Conservation (phyloP, 2,797 vertebrate species). For the Danio aesculapii region DNA sequence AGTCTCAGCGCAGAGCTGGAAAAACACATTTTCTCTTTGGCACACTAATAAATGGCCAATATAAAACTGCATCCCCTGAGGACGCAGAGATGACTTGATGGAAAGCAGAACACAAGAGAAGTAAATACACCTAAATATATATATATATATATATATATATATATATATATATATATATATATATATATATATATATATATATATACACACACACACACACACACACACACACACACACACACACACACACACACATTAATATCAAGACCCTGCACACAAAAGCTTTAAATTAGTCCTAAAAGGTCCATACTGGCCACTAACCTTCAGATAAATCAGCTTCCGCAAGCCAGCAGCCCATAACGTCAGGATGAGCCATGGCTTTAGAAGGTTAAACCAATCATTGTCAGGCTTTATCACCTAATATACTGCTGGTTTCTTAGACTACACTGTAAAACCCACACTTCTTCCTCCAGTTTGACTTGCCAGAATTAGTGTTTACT, state of each 20-base stretch:
- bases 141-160: too few relatives aligned
- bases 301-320: constrained; percentile 13
- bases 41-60: constrained; percentile 34
- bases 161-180: too few relatives aligned
- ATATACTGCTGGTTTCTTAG: constrained; percentile 20
- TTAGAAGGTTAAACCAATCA: constrained; percentile 39
- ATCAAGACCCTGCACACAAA: constrained; percentile 21
- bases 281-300: constrained; percentile 34
- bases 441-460: constrained; percentile 20
- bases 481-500: constrained; percentile 20
- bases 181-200: too few relatives aligned
- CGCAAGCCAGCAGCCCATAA: constrained; percentile 3
- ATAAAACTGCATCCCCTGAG: constrained; percentile 20
- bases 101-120: constrained; percentile 7
- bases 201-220: too few relatives aligned
- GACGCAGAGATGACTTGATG: not conserved
- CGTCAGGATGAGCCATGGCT: constrained; percentile 29
- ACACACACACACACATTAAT: constrained; percentile 15
- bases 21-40: constrained; percentile 32
- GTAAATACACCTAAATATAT: not conserved
- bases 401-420: constrained; percentile 25
- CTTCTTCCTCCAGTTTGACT: not conserved
- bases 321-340: constrained; percentile 37
- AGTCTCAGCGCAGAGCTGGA: constrained; percentile 3
- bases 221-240: too few relatives aligned